Percentiles rank a stretch among this genome's conserved stretches.
These are phyloP conservation scores for Mythimna ferrago DNA, from an alignment of 2,888 invertebrate genomes.

Conservation along the genomic window DNA sequence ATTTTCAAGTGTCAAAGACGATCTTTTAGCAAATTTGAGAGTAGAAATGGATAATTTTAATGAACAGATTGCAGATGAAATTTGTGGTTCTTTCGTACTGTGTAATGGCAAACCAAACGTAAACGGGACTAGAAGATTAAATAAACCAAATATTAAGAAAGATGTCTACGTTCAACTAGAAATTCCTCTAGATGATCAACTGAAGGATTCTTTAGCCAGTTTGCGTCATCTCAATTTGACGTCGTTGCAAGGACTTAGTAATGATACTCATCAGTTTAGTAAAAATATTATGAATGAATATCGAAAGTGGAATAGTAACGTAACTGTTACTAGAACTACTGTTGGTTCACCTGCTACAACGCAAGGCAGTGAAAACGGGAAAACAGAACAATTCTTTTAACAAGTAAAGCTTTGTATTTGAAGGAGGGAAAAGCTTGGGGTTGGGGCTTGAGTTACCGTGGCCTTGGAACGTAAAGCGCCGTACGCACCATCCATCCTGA, in stretches of 20 bases:
- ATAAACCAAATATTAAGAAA: constrained; percentile 45
- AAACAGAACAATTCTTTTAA: constrained; percentile 1
- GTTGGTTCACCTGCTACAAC: neutral
- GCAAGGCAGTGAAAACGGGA: neutral
- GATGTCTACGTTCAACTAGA: constrained; percentile 72
- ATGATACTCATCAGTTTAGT: neutral
- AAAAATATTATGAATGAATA: neutral
- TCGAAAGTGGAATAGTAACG: neutral
- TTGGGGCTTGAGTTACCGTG: too few relatives aligned
- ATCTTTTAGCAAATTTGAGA: constrained; percentile 17
- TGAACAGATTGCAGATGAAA: constrained; percentile 61
- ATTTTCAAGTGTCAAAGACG: constrained; percentile 1
- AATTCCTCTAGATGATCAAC: constrained; percentile 66
- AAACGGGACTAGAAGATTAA: constrained; percentile 33
- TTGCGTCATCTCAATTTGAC: neutral
- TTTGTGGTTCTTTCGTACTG: constrained; percentile 73
- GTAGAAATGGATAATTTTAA: constrained; percentile 75
- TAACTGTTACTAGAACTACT: constrained; percentile 3
- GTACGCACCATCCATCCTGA: too few relatives aligned
- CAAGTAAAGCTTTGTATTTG: neutral
- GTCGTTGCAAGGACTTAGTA: neutral
- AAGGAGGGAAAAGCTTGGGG: neutral
- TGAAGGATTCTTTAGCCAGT: constrained; percentile 55
- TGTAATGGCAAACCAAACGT: constrained; percentile 71
- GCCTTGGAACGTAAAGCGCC: too few relatives aligned